A percentile compares a stretch with the other conserved stretches of the same genome.
These are phyloP conservation scores for Amorpha juglandis DNA, from an alignment of 2,888 invertebrate genomes.

Conservation along the genomic window DNA sequence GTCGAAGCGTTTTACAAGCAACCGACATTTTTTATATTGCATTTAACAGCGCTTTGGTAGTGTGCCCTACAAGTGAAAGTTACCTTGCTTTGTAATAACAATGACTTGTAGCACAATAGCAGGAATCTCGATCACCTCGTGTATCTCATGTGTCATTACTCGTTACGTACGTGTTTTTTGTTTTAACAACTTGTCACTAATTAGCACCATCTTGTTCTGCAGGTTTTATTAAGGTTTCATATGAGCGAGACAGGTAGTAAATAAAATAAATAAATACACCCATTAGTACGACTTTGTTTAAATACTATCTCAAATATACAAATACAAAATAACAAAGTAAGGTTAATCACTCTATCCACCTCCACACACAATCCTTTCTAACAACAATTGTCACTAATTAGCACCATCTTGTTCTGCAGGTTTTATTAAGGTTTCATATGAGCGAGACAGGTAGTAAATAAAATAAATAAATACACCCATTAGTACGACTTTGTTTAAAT, in stretches of 20 bases:
- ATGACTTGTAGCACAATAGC: slow-evolving; percentile 10
- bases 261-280: too few relatives aligned
- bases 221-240: too few relatives aligned
- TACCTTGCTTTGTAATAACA: slow-evolving; percentile 17
- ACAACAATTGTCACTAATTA: neutral
- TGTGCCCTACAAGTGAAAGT: slow-evolving; percentile 11
- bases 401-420: too few relatives aligned
- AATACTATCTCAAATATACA: too few relatives aligned
- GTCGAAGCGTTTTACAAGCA: slow-evolving; percentile 16
- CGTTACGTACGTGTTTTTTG: slow-evolving; percentile 10
- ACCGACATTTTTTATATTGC: neutral
- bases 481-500: too few relatives aligned
- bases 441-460: too few relatives aligned
- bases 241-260: too few relatives aligned
- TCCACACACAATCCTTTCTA: neutral
- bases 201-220: neutral
- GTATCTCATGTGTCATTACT: neutral
- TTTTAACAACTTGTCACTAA: neutral
- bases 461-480: too few relatives aligned
- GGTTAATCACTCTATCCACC: too few relatives aligned
- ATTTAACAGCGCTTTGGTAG: neutral
- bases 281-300: too few relatives aligned
- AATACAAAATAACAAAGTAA: too few relatives aligned
- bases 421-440: too few relatives aligned
- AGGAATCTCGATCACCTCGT: slow-evolving; percentile 16